Evolutionary conservation across 2,888 invertebrate species (phyloP), one percentile per base, ranked within the genome.

Genomic region (Thecophora atra): DNA sequence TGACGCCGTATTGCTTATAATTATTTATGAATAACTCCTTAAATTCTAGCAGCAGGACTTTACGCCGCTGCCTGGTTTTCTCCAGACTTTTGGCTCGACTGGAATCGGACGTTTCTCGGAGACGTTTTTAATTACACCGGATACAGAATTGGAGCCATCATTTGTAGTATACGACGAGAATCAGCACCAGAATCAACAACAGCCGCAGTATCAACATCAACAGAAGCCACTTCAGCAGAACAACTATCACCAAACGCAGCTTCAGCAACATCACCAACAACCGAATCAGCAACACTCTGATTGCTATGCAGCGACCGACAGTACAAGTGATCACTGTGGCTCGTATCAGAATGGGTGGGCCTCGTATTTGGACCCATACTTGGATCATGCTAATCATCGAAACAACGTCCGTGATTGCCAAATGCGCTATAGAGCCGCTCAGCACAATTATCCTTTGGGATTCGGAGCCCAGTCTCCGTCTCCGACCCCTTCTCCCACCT

Each of bases 51-150:
- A 51, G 2, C 72, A 84, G 85, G 82, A 86, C 63, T 82, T 85
- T 11, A 85, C 84, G 71, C 92, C 93, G 7, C 84, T 94, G 73
- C 94, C 94, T 7, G 94, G 93, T 62, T 94, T 94, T 82, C 93
- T 94, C 83, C 94, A 94, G 87, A 94, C 94, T 1, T 94, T 94
- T 83, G 94, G 94, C 30, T 93, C 94, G 37, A 94, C 94, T 28
- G 94, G 94, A 86, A 92, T 94, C 76, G 94, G 94, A n/a, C 91
- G 93, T 76, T 94, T 94, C 79, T 91, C 92, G 7, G 92, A 92
- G 81, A 91, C 90, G 68, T 92, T 92, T 76, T 75, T 84, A 51
- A 81, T 83, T 72, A 81, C 81, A 17, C 79, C 75, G 11, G 60
- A 63, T n/a, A 72, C 60, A 19, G 78, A 77, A 72, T 78, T 77